Percentiles rank a stretch among this genome's conserved stretches.
Evolutionary conservation across 2,888 invertebrate species (phyloP).

Genomic region (Philereme transversata): DNA sequence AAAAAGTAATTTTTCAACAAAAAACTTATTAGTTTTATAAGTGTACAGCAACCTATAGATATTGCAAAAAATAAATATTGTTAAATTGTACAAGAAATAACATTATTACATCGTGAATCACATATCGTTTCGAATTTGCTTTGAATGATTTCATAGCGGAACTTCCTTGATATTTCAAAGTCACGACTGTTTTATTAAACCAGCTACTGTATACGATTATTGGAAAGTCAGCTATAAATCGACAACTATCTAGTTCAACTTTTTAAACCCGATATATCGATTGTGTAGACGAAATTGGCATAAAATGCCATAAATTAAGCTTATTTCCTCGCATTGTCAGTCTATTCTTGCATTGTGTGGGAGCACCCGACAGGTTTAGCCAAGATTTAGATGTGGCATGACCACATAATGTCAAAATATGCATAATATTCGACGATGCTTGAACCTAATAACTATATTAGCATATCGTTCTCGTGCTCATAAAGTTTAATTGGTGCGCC

Average conservation of each 20-base stretch:
- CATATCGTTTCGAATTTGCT: constrained; percentile 37
- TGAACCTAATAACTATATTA: constrained; percentile 46
- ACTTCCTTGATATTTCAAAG: constrained; percentile 45
- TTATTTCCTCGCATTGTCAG: constrained; percentile 48
- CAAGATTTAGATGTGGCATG: constrained; percentile 59
- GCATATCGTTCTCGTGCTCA: constrained; percentile 39
- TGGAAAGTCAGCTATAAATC: constrained; percentile 36
- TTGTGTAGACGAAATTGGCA: constrained; percentile 39
- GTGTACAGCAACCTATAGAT: no score
- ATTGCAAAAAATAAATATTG: constrained; percentile 32
- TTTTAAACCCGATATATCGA: constrained; percentile 38
- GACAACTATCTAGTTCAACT: constrained; percentile 32
- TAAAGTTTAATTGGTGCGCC: constrained; percentile 36
- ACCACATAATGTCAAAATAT: constrained; percentile 60
- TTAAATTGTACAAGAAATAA: constrained; percentile 46
- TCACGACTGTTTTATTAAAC: constrained; percentile 46
- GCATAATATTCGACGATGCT: constrained; percentile 40
- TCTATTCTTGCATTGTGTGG: constrained; percentile 49
- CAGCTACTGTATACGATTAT: constrained; percentile 45
- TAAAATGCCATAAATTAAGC: constrained; percentile 47
- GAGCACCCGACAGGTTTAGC: constrained; percentile 48
- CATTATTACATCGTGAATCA: constrained; percentile 48
- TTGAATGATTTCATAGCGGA: constrained; percentile 54
- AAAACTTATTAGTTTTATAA: no score
- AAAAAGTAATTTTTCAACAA: no score